Conservation (phyloP, 2,113 vertebrate species). For the Gallinago paraguaiae region DNA sequence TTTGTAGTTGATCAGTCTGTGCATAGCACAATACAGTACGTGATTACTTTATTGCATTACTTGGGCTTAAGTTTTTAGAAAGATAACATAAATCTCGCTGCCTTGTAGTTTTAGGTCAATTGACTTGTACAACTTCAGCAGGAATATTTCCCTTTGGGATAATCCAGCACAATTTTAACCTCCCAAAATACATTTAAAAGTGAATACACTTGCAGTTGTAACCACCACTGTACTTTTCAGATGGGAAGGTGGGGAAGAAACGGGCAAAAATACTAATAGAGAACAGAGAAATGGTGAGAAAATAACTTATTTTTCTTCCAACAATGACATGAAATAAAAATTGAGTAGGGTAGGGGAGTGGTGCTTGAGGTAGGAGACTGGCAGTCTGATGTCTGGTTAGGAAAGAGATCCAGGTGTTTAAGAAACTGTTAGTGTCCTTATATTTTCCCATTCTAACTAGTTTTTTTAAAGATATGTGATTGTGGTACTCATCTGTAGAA, state of each 20-base stretch:
- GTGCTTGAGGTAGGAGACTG: not conserved
- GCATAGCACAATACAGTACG: not conserved
- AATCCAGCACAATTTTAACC: not conserved
- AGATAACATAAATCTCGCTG: not conserved
- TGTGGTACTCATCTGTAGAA: not conserved
- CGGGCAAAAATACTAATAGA: not conserved
- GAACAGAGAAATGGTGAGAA: not conserved
- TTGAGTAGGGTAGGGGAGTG: not conserved
- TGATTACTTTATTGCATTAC: not conserved
- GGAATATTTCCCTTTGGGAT: not conserved
- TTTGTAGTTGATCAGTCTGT: not conserved
- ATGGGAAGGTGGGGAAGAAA: fast-evolving
- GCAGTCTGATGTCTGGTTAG: not conserved
- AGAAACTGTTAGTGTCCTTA: not conserved
- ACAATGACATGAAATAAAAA: not conserved
- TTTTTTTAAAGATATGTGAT: not conserved
- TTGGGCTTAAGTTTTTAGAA: not conserved
- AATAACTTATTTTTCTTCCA: not conserved
- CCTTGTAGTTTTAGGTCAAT: not conserved
- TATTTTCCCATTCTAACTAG: not conserved
- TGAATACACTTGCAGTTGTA: not conserved
- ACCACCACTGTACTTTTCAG: fast-evolving
- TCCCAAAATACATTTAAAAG: not conserved
- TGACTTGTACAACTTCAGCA: not conserved
- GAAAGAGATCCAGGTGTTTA: not conserved